phyloP scores from a whole-genome alignment of 1,140 invertebrate species.

The Liolophura sinensis region DNA sequence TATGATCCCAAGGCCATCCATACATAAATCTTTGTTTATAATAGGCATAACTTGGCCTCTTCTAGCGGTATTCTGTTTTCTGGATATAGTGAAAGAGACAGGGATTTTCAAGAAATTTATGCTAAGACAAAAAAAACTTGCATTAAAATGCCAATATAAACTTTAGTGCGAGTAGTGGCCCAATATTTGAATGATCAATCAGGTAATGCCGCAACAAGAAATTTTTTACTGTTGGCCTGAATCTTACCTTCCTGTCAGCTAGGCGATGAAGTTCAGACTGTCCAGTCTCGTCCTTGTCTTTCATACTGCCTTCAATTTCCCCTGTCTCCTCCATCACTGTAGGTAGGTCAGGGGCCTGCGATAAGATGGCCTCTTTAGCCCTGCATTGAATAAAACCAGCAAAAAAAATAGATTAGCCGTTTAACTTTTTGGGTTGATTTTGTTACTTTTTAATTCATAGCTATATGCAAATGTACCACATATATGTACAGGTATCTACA shows the following conservation, averaged over 20 bases:
- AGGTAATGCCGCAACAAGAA: neutral
- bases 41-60: too few relatives aligned
- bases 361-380: conserved; percentile 34
- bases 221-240: neutral
- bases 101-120: neutral
- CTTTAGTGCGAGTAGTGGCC: neutral
- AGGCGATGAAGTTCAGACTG: conserved; percentile 44
- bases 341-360: conserved; percentile 34
- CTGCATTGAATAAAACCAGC: conserved; percentile 11
- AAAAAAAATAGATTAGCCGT: neutral
- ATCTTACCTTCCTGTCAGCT: conserved; percentile 29
- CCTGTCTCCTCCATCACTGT: conserved; percentile 38
- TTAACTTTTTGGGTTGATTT: neutral
- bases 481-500: too few relatives aligned
- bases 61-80: too few relatives aligned
- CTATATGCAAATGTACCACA: too few relatives aligned
- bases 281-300: conserved; percentile 30
- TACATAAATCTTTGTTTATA: too few relatives aligned
- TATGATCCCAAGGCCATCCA: too few relatives aligned
- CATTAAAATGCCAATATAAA: too few relatives aligned
- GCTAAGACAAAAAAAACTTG: neutral
- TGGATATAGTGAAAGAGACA: neutral
- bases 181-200: neutral
- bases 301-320: conserved; percentile 34
- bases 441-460: too few relatives aligned